These are phyloP conservation scores for Sternotherus odoratus DNA, from an alignment of 2,797 vertebrate species.

Conservation along the genomic window DNA sequence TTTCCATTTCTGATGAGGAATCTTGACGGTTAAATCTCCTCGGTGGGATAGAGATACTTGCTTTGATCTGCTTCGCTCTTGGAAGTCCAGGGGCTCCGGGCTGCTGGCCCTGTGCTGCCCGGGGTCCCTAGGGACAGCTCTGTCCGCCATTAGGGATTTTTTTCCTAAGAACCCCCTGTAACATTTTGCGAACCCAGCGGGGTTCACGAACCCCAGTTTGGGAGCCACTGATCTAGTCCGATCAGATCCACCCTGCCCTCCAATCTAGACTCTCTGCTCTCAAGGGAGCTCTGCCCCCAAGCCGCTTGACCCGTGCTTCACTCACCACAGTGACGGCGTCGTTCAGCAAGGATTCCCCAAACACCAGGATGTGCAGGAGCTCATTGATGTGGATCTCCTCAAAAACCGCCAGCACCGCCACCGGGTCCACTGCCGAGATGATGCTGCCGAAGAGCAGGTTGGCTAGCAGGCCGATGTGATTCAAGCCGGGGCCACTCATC, in stretches of 20 bases:
- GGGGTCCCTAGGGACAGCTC: too few relatives aligned
- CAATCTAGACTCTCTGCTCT: not conserved
- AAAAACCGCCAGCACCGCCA: slow-evolving; percentile 96
- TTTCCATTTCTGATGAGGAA: too few relatives aligned
- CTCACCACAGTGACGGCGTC: slow-evolving; percentile 98
- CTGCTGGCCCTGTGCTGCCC: too few relatives aligned
- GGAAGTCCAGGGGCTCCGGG: too few relatives aligned
- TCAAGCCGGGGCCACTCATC: slow-evolving; percentile 81
- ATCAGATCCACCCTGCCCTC: not conserved
- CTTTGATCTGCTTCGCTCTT: too few relatives aligned
- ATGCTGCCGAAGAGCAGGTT: slow-evolving; percentile 95
- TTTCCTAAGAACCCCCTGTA: too few relatives aligned
- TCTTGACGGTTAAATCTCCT: too few relatives aligned
- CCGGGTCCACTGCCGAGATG: slow-evolving; percentile 96
- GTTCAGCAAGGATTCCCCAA: slow-evolving; percentile 97
- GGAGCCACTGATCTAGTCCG: too few relatives aligned
- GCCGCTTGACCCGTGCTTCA: not conserved
- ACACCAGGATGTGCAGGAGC: slow-evolving; percentile 96
- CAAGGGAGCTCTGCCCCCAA: not conserved
- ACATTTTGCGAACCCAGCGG: too few relatives aligned
- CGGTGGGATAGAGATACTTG: too few relatives aligned
- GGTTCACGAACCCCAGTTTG: too few relatives aligned
- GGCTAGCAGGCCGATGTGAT: slow-evolving; percentile 85
- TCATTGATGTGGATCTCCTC: slow-evolving; percentile 99
- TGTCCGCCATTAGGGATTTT: too few relatives aligned